Evolutionary conservation across 2,113 vertebrate genomes (phyloP).

Genomic region (Typhlomys cinereus): DNA sequence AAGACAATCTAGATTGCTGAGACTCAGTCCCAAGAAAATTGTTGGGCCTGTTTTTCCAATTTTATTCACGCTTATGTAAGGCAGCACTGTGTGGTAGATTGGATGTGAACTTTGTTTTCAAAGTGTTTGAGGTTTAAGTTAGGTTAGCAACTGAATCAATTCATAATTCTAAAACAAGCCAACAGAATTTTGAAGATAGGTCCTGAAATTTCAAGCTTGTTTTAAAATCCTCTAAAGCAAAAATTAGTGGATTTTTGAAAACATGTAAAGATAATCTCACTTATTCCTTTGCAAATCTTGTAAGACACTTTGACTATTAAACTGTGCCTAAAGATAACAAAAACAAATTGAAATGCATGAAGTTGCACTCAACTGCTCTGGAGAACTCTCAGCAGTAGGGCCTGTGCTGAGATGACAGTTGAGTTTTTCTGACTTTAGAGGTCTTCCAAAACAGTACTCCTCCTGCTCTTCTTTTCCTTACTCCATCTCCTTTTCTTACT

Average conservation of each 20-base stretch:
- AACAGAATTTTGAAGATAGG: not conserved
- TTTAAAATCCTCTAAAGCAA: constrained; percentile 32
- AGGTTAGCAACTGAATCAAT: not conserved
- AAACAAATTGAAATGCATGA: not conserved
- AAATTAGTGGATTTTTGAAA: not conserved
- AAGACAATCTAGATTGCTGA: not conserved
- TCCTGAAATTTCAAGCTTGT: not conserved
- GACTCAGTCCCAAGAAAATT: not conserved
- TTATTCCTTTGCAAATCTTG: not conserved
- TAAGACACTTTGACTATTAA: not conserved
- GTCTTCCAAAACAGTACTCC: not conserved
- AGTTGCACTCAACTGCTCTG: not conserved
- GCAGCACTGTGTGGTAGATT: not conserved
- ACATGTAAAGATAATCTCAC: not conserved
- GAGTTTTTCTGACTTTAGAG: not conserved
- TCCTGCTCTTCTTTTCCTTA: not conserved
- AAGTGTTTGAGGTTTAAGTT: not conserved
- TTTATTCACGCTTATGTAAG: not conserved
- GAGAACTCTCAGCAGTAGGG: not conserved
- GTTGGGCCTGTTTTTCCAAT: not conserved
- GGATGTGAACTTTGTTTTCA: not conserved
- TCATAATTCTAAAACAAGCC: not conserved
- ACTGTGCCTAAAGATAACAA: not conserved
- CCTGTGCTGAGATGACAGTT: not conserved
- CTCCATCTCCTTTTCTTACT: not conserved